These are phyloP conservation scores for Labeo rohita DNA, from an alignment of 2,113 vertebrate species.

Conservation along the genomic window DNA sequence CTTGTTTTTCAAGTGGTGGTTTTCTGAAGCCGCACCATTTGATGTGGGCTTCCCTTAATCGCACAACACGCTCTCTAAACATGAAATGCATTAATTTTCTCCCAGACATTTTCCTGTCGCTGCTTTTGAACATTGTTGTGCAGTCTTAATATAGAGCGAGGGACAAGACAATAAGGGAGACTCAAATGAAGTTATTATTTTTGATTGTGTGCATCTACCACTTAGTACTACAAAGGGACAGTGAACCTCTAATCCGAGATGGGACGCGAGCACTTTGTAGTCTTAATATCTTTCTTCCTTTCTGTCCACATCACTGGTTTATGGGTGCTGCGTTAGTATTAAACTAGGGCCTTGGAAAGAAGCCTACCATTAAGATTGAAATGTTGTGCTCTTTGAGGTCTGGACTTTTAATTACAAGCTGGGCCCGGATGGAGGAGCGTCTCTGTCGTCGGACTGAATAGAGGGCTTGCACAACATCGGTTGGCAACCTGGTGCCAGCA, in stretches of 20 bases:
- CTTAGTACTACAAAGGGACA: slow-evolving; percentile 73
- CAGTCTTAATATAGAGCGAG: slow-evolving; percentile 63
- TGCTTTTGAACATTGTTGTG: slow-evolving; percentile 71
- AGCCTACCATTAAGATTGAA: slow-evolving; percentile 73
- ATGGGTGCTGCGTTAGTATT: slow-evolving; percentile 70
- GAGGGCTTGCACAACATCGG: slow-evolving; percentile 66
- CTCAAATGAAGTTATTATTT: slow-evolving; percentile 69
- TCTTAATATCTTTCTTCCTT: slow-evolving; percentile 74
- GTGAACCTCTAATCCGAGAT: slow-evolving; percentile 73
- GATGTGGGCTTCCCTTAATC: slow-evolving; percentile 78
- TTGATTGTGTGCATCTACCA: slow-evolving; percentile 71
- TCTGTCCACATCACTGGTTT: slow-evolving; percentile 72
- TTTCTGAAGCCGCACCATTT: slow-evolving; percentile 72
- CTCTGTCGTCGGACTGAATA: slow-evolving; percentile 71
- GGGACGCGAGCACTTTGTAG: slow-evolving; percentile 72
- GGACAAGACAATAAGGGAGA: slow-evolving; percentile 69
- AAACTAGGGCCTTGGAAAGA: slow-evolving; percentile 71
- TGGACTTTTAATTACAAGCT: slow-evolving; percentile 76
- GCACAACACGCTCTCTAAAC: slow-evolving; percentile 78
- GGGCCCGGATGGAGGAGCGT: slow-evolving; percentile 64
- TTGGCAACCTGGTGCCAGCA: slow-evolving; percentile 70
- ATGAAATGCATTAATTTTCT: slow-evolving; percentile 73
- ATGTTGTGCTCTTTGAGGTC: slow-evolving; percentile 73
- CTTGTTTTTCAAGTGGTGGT: slow-evolving; percentile 76
- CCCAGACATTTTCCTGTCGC: slow-evolving; percentile 58